Percentiles rank a stretch among this genome's conserved stretches.
phyloP scores from a whole-genome alignment of 2,797 vertebrate genomes.

The Chloroceryle amazona region DNA sequence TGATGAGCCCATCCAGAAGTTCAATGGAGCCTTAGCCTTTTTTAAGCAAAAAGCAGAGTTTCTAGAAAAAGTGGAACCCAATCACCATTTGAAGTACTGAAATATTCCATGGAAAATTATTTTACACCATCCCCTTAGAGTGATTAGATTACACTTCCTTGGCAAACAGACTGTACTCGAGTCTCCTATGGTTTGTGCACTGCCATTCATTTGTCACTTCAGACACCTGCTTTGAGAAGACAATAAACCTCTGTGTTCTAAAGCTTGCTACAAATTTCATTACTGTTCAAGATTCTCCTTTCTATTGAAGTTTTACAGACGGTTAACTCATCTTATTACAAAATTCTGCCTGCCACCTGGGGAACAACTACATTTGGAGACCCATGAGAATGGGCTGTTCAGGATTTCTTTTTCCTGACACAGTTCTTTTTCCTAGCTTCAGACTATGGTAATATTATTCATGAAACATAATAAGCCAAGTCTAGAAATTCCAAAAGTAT shows the following conservation, averaged over 20 bases:
- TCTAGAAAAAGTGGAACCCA: background rate
- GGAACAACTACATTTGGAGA: background rate
- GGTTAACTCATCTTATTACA: background rate
- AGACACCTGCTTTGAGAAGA: background rate
- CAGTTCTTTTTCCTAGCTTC: background rate
- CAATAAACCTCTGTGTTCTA: background rate
- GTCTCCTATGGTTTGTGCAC: background rate
- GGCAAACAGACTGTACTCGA: background rate
- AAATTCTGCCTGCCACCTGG: background rate
- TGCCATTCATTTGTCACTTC: background rate
- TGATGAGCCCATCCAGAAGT: background rate
- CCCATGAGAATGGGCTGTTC: background rate
- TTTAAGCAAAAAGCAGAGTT: too few relatives aligned
- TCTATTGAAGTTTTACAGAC: background rate
- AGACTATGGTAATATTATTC: background rate
- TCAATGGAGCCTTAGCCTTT: background rate
- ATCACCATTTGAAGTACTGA: background rate
- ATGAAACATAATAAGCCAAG: background rate
- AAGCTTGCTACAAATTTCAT: background rate
- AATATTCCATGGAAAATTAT: background rate
- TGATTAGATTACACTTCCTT: background rate
- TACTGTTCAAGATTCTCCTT: background rate
- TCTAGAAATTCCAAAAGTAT: background rate
- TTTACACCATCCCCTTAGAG: background rate
- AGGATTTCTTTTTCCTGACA: background rate